Evolutionary conservation across 2,113 vertebrate species (phyloP).

Genomic region (Todiramphus chloris): DNA sequence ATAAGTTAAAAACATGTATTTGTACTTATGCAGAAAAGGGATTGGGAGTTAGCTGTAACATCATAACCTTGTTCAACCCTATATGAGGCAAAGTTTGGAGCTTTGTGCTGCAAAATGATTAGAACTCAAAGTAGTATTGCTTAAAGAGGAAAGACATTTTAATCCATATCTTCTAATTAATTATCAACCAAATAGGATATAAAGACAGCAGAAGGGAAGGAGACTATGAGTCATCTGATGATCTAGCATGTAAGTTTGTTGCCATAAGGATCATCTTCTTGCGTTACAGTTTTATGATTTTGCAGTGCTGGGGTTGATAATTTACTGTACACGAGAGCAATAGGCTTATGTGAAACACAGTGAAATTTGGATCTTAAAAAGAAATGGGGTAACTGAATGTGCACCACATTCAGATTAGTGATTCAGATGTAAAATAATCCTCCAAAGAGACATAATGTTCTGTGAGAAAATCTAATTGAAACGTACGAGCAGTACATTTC

Average conservation of each 20-base stretch:
- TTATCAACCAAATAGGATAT: background rate
- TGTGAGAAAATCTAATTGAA: background rate
- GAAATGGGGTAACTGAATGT: background rate
- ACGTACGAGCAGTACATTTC: background rate
- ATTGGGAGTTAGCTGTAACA: background rate
- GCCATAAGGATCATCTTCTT: background rate
- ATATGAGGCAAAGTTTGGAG: background rate
- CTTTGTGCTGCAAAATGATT: background rate
- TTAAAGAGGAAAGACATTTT: background rate
- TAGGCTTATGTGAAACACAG: background rate
- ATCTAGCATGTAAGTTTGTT: background rate
- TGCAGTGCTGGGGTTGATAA: background rate
- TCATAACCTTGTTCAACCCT: background rate
- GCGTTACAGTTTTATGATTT: background rate
- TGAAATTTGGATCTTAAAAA: background rate
- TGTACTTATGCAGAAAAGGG: background rate
- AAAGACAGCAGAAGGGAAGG: background rate
- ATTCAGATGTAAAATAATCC: background rate
- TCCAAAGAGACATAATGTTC: background rate
- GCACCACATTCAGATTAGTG: fast-evolving
- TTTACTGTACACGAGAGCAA: background rate
- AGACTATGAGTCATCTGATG: background rate
- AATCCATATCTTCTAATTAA: background rate
- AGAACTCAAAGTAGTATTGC: background rate
- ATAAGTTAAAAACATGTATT: background rate